phyloP scores from a whole-genome alignment of 2,113 vertebrate genomes.

The Cromileptes altivelis region DNA sequence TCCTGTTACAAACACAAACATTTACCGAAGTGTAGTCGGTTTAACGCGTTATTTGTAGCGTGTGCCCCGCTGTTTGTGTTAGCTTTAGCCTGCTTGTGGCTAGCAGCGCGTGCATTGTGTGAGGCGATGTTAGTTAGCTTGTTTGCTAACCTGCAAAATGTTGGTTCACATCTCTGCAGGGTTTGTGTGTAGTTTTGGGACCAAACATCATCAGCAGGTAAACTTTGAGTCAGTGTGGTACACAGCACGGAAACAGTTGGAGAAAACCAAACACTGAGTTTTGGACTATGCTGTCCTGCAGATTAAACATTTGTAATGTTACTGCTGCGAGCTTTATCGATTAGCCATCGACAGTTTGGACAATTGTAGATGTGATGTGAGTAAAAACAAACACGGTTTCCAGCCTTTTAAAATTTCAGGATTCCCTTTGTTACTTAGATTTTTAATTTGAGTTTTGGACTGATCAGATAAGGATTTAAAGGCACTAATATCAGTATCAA shows the following conservation, averaged over 20 bases:
- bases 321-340: neutral
- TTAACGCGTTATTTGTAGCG: neutral
- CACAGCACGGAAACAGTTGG: neutral
- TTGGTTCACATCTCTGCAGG: neutral
- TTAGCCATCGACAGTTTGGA: neutral
- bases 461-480: too few relatives aligned
- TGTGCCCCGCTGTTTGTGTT: rapidly evolving
- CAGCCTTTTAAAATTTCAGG: neutral
- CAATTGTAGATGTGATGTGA: too few relatives aligned
- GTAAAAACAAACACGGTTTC: too few relatives aligned
- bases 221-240: neutral
- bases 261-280: too few relatives aligned
- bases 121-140: conserved; percentile 46
- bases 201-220: too few relatives aligned
- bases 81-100: neutral
- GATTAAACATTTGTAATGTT: rapidly evolving
- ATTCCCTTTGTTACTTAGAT: neutral
- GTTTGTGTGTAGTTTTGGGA: neutral
- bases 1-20: too few relatives aligned
- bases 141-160: conserved; percentile 36
- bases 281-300: neutral
- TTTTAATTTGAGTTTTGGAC: neutral
- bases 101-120: neutral
- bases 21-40: rapidly evolving
- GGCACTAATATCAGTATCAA: too few relatives aligned